Evolutionary conservation across 2,113 vertebrate species (phyloP).

Genomic region (Campylomormyrus tamandua): DNA sequence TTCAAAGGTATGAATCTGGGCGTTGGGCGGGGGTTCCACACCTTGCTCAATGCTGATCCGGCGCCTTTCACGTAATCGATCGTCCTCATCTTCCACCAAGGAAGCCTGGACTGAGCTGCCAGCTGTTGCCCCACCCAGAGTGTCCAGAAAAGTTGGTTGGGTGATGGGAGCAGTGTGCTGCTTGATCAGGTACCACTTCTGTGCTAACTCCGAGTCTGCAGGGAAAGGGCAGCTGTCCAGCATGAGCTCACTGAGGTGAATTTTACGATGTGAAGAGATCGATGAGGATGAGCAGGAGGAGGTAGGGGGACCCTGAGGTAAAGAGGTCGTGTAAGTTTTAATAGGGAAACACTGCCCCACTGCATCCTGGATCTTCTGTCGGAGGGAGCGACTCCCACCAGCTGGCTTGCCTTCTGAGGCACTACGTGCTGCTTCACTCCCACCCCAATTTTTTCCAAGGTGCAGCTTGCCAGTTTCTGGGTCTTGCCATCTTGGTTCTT

Average conservation of each 20-base stretch:
- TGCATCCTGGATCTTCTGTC: constrained; percentile 72
- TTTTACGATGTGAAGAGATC: constrained; percentile 58
- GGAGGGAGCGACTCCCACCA: constrained; percentile 55
- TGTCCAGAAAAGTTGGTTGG: constrained; percentile 53
- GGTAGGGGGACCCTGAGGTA: constrained; percentile 41
- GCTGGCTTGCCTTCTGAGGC: constrained; percentile 50
- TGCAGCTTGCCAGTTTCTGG: constrained; percentile 40
- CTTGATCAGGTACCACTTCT: constrained; percentile 76
- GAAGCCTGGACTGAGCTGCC: neutral
- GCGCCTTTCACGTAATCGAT: constrained; percentile 64
- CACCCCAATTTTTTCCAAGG: constrained; percentile 27
- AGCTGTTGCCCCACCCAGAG: constrained; percentile 26
- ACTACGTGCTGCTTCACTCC: constrained; percentile 25
- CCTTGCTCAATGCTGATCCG: constrained; percentile 75
- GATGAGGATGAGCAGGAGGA: constrained; percentile 37
- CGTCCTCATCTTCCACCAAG: constrained; percentile 65
- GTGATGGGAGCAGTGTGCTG: constrained; percentile 73
- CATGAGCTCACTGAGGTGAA: constrained; percentile 75
- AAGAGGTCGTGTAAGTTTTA: constrained; percentile 48
- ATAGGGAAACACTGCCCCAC: constrained; percentile 75
- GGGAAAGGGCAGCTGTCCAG: constrained; percentile 73
- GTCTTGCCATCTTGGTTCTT: constrained; percentile 48
- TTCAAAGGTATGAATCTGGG: constrained; percentile 73
- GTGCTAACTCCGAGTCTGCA: constrained; percentile 65
- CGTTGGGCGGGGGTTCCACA: constrained; percentile 69